Conservation (phyloP, 2,113 vertebrate species). For the Oreochromis aureus region DNA sequence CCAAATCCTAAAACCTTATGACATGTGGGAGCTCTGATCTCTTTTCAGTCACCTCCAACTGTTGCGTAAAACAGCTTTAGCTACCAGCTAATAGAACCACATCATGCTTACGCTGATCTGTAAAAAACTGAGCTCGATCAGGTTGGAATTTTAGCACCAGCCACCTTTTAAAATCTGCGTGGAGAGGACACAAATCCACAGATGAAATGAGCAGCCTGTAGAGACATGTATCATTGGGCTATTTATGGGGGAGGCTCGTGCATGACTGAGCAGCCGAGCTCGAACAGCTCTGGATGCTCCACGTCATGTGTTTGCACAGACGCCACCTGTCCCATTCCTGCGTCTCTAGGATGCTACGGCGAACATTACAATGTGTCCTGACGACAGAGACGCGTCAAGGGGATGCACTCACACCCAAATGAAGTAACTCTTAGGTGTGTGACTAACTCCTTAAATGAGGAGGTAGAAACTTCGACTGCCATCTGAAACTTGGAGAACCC, state of each 20-base stretch:
- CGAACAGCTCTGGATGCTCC: neutral
- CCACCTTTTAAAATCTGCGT: neutral
- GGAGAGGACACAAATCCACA: neutral
- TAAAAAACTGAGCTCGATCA: neutral
- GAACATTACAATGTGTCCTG: neutral
- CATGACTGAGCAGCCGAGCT: slow-evolving; percentile 4
- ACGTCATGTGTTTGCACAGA: slow-evolving; percentile 37
- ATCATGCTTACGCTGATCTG: neutral
- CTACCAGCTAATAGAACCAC: neutral
- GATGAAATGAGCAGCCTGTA: neutral
- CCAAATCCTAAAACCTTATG: neutral
- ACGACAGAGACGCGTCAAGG: neutral
- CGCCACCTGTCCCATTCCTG: slow-evolving; percentile 48
- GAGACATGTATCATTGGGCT: neutral
- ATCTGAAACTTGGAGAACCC: neutral
- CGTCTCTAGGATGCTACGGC: slow-evolving; percentile 31
- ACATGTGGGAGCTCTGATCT: neutral
- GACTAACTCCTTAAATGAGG: neutral
- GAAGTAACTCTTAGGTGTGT: neutral
- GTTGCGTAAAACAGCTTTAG: neutral
- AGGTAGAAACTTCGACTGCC: neutral
- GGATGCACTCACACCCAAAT: neutral
- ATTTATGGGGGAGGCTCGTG: slow-evolving; percentile 4
- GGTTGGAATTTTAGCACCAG: neutral
- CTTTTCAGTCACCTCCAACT: neutral